A percentile compares a stretch with the other conserved stretches of the same genome.
phyloP scores from a whole-genome alignment of 2,113 vertebrate species.

The Donacobius atricapilla region DNA sequence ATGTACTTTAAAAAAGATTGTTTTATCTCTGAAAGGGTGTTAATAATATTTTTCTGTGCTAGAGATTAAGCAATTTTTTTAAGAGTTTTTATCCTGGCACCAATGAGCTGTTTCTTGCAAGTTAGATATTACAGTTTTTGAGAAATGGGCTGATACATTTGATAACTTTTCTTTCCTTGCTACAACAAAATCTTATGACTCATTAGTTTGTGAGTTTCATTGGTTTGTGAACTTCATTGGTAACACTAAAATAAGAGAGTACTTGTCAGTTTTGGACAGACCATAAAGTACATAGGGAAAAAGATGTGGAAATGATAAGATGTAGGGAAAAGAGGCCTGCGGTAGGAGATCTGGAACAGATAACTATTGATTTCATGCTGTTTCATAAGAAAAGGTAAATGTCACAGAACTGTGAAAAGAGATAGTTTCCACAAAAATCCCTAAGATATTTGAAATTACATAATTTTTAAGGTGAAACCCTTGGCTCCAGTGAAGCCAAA shows the following conservation, averaged over 20 bases:
- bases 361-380: background rate
- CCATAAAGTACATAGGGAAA: background rate
- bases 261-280: background rate
- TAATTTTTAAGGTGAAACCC: background rate
- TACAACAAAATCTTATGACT: background rate
- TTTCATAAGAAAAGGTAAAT: conserved; percentile 10
- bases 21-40: background rate
- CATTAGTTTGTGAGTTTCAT: background rate
- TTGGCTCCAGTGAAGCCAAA: background rate
- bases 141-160: background rate
- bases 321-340: background rate
- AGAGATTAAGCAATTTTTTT: background rate
- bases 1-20: background rate
- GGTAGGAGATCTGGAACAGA: background rate
- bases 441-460: background rate
- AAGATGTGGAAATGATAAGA: background rate
- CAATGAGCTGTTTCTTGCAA: background rate
- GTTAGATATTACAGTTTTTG: background rate
- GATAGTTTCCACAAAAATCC: background rate
- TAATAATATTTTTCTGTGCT: background rate
- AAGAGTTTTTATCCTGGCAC: background rate
- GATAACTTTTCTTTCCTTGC: background rate
- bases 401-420: background rate
- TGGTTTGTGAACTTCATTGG: background rate
- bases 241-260: background rate